A percentile compares a stretch with the other conserved stretches of the same genome.
phyloP scores from a whole-genome alignment of 2,113 vertebrate genomes.

The Dascyllus trimaculatus region DNA sequence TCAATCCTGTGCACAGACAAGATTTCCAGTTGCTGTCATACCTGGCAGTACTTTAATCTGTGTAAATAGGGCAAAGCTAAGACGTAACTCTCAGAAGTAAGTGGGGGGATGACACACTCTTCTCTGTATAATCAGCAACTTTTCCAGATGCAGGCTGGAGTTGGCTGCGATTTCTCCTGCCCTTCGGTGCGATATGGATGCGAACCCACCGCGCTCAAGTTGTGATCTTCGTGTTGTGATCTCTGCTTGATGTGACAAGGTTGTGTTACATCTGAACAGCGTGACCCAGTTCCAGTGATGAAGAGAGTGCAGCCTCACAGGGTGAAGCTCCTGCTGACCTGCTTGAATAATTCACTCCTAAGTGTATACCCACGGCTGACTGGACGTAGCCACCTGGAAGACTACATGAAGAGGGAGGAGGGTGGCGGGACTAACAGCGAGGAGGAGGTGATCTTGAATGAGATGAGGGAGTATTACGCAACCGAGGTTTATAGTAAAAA shows the following conservation, averaged over 20 bases:
- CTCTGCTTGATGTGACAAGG: conserved; percentile 31
- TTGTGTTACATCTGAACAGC: conserved; percentile 51
- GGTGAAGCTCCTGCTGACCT: conserved; percentile 46
- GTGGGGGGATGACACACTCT: not conserved
- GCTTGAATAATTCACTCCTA: conserved; percentile 79
- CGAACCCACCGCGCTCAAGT: not conserved
- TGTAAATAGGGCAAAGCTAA: conserved; percentile 15
- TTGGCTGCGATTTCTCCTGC: not conserved
- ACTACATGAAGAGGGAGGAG: conserved; percentile 14
- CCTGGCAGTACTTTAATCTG: conserved; percentile 5
- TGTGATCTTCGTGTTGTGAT: not conserved
- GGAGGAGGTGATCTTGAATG: not conserved
- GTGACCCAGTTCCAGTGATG: conserved; percentile 79
- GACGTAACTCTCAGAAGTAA: not conserved
- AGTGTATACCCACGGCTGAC: conserved; percentile 50
- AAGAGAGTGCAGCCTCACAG: conserved; percentile 52
- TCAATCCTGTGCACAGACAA: not conserved
- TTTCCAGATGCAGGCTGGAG: not conserved
- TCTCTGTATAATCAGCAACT: conserved; percentile 3
- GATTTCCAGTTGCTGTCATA: not conserved
- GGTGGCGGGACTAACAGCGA: not conserved
- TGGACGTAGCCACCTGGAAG: conserved; percentile 68
- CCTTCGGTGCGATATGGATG: conserved; percentile 6
- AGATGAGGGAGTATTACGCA: conserved; percentile 30
- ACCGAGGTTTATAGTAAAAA: conserved; percentile 10